Evolutionary conservation across 2,797 vertebrate genomes (phyloP).

Genomic region (Diplodus puntazzo): DNA sequence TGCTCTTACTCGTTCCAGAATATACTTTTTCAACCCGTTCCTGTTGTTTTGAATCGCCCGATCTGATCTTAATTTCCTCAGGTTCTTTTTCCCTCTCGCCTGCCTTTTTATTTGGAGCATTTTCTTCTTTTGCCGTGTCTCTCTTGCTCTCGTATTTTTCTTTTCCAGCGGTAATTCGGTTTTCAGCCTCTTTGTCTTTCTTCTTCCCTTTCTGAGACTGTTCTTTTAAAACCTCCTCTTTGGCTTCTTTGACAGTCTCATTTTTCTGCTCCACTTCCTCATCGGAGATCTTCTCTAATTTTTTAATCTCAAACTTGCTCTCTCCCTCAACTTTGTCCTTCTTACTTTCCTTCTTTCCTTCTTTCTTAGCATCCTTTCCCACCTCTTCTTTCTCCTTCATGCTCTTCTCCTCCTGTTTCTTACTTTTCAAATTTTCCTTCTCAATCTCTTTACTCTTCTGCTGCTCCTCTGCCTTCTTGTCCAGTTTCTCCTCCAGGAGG

Average conservation of each 20-base stretch:
- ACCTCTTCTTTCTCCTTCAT: background rate
- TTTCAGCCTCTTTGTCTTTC: constrained; percentile 64
- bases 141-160: constrained; percentile 30
- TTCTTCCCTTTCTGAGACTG: constrained; percentile 51
- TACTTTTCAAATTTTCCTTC: constrained; percentile 26
- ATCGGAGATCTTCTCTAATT: constrained; percentile 11
- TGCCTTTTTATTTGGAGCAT: background rate
- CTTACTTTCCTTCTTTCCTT: constrained; percentile 22
- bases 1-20: constrained; percentile 29
- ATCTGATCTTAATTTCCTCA: background rate
- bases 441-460: constrained; percentile 46
- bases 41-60: constrained; percentile 12
- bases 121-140: constrained; percentile 20
- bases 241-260: constrained; percentile 9
- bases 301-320: background rate
- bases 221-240: constrained; percentile 44
- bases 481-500: constrained; percentile 80
- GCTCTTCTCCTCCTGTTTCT: constrained; percentile 38
- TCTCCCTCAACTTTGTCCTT: constrained; percentile 25
- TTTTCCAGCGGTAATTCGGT: constrained; percentile 45
- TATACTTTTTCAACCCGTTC: background rate
- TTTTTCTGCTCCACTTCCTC: constrained; percentile 32
- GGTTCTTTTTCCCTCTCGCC: constrained; percentile 32
- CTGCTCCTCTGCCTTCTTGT: constrained; percentile 69
- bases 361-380: background rate